phyloP scores from a whole-genome alignment of 2,797 vertebrate species.

The Oryzias sinensis region DNA sequence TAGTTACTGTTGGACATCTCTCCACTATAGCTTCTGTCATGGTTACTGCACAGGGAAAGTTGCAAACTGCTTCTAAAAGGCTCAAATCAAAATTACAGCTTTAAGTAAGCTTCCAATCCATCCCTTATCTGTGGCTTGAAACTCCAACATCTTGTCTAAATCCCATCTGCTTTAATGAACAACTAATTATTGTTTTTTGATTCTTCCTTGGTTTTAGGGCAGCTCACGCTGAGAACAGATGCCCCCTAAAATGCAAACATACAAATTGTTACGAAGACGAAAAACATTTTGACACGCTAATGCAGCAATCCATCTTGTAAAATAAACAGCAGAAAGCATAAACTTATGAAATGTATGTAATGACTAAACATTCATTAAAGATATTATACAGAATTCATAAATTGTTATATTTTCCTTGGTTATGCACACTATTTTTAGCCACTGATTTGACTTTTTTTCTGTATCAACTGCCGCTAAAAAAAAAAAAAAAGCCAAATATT shows the following conservation, averaged over 20 bases:
- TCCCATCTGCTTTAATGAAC: conserved; percentile 64
- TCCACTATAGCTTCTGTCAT: conserved; percentile 5
- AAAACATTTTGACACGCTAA: not conserved
- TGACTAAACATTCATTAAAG: too few species aligned
- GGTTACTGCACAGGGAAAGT: not conserved
- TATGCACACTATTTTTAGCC: too few species aligned
- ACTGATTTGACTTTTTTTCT: too few species aligned
- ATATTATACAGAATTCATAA: too few species aligned
- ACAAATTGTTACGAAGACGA: not conserved
- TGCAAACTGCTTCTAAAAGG: conserved; percentile 9
- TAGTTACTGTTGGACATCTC: not conserved
- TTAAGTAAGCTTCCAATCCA: conserved; percentile 5
- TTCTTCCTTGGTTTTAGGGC: conserved; percentile 70
- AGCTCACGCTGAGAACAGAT: conserved; percentile 54
- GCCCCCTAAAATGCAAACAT: not conserved
- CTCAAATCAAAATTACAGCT: conserved; percentile 12
- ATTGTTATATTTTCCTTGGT: too few species aligned
- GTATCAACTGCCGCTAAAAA: too few species aligned
- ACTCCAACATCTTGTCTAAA: conserved; percentile 49
- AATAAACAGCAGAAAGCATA: too few species aligned
- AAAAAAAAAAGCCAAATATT: not conserved
- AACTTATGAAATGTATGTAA: too few species aligned
- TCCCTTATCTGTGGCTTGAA: conserved; percentile 16
- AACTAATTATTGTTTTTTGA: conserved; percentile 66
- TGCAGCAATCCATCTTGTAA: not conserved